Evolutionary conservation across 1,140 invertebrate genomes (phyloP), one percentile per base, ranked within the genome.

Genomic region (Tetramorium simillimum): DNA sequence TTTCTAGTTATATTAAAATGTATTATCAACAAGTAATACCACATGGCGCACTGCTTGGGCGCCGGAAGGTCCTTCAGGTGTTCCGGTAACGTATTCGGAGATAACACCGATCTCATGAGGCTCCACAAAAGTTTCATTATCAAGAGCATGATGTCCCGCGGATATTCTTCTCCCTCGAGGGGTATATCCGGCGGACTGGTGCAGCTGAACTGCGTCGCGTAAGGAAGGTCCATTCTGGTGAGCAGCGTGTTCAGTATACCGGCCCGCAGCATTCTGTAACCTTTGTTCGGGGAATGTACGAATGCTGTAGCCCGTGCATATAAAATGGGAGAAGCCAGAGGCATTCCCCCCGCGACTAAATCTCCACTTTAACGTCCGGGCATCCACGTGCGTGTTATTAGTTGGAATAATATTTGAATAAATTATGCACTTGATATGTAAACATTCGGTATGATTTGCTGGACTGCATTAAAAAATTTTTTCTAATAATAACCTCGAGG

Each of bases 91-190:
- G 77, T 24, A 46, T 70, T 80, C 16, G 77, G 24, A n/a, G 62
- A 58, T 28, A 89, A 76, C n/a, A 91, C 53, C 14, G 90, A 91
- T 51, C 87, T 85, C 75, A 92, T 88, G 10, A 94, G 40, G 49
- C 51, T 63, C 92, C 92, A 93, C 5, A 93, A 43, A 28, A 93
- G 91, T 58, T 92, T 92, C 0, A 88, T 91, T 63, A 88, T 90
- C 9, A 88, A 62, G 46, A 90, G 40, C 21, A 88, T 76, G 4
- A 46, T 78, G 14, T 92, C 72, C 14, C 80, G 67, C 0, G 86
- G 46, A 70, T 91, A 92, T 86, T 89, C 78, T 9, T 69, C 51
- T 46, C 89, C 87, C 28, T 76, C 37, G 16, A 92, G n/a, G 1
- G 69, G n/a, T 0, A 84, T 18, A 3, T 90, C 76, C 0, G 75